Conservation (phyloP, 2,888 invertebrate genomes). For the Pseudococcus jackbeardsleyi region DNA sequence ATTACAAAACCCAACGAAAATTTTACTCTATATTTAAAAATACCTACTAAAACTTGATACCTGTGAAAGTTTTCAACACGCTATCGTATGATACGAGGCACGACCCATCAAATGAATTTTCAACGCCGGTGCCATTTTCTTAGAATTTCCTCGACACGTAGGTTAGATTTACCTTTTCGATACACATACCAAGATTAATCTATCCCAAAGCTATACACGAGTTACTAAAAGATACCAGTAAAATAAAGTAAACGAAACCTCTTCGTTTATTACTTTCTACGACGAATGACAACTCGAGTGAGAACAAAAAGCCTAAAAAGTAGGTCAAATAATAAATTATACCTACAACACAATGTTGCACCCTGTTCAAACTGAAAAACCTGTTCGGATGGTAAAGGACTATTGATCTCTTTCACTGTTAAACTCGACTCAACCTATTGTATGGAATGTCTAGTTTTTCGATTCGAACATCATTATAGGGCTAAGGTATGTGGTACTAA, state of each 20-base stretch:
- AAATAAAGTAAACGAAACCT: background rate
- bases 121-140: background rate
- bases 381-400: background rate
- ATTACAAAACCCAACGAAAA: background rate
- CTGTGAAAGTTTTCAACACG: background rate
- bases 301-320: conserved; percentile 13
- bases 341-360: conserved; percentile 19
- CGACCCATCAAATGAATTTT: background rate
- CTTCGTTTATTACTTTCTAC: conserved; percentile 1
- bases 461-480: background rate
- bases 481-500: background rate
- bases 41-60: conserved; percentile 2
- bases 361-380: conserved; percentile 4
- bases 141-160: background rate
- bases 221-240: background rate
- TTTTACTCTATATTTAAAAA: background rate
- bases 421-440: background rate
- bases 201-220: background rate
- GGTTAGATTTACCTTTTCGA: background rate
- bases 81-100: background rate
- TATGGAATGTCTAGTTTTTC: background rate
- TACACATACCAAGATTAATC: background rate
- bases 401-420: background rate
- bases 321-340: conserved; percentile 26
- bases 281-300: background rate